Evolutionary conservation across 1,140 invertebrate species (phyloP).

Genomic region (Eubasilissa regina): DNA sequence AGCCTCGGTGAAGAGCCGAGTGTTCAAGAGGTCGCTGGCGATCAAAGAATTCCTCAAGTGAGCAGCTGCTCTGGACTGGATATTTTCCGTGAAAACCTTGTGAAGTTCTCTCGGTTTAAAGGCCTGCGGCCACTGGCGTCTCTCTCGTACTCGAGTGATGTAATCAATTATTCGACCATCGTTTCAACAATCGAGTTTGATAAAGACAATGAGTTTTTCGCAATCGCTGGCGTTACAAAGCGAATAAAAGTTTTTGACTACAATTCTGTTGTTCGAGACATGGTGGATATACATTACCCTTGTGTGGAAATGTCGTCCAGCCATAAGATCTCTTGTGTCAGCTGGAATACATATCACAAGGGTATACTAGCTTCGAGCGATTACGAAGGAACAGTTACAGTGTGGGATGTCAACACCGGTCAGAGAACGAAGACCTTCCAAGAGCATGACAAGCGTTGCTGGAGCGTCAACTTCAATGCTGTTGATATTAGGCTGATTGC

Average conservation of each 20-base stretch:
- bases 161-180: constrained; percentile 90
- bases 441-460: constrained; percentile 96
- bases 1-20: constrained; percentile 62
- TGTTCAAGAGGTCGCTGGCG: constrained; percentile 41
- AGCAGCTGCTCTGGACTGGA: constrained; percentile 77
- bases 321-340: constrained; percentile 96
- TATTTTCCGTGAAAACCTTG: constrained; percentile 88
- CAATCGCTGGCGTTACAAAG: constrained; percentile 96
- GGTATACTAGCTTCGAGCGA: constrained; percentile 92
- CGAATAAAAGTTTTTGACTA: constrained; percentile 97
- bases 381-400: constrained; percentile 94
- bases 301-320: constrained; percentile 93
- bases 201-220: constrained; percentile 96
- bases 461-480: constrained; percentile 97
- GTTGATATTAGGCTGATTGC: constrained; percentile 93
- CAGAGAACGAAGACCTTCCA: constrained; percentile 82
- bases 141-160: constrained; percentile 92
- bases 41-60: constrained; percentile 63
- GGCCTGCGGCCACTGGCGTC: constrained; percentile 87
- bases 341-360: constrained; percentile 96
- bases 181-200: constrained; percentile 98
- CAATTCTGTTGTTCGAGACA: constrained; percentile 86
- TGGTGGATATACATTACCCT: constrained; percentile 93
- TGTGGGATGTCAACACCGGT: constrained; percentile 94
- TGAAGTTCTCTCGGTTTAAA: constrained; percentile 91